Evolutionary conservation across 2,888 invertebrate genomes (phyloP).

Genomic region (Ormyrus thymus): DNA sequence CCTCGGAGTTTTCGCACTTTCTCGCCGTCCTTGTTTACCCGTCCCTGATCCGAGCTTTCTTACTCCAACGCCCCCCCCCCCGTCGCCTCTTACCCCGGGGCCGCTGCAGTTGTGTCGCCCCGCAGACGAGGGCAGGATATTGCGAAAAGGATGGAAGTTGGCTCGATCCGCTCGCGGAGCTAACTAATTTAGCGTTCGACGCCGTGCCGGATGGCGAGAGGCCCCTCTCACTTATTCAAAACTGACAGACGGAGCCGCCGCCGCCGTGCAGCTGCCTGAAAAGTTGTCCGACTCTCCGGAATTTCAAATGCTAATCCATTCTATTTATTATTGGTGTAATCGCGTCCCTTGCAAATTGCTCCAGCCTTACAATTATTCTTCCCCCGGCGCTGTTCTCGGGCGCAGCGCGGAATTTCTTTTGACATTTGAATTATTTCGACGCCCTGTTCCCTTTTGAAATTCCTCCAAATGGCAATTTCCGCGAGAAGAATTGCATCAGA

Average conservation of each 20-base stretch:
- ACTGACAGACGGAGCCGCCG: constrained; percentile 23
- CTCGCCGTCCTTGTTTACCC: neutral
- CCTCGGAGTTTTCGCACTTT: constrained; percentile 1
- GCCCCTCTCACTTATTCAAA: constrained; percentile 41
- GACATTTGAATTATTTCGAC: no score
- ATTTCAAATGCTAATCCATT: constrained; percentile 41
- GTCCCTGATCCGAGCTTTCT: neutral
- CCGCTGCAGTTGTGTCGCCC: neutral
- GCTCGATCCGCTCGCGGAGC: constrained; percentile 1
- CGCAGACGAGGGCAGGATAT: constrained; percentile 13
- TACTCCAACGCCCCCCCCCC: constrained; percentile 1
- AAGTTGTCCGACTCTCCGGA: constrained; percentile 28
- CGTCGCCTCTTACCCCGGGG: neutral
- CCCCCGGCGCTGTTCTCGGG: no score
- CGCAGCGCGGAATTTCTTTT: no score
- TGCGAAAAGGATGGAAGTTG: constrained; percentile 24
- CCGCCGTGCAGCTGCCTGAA: neutral
- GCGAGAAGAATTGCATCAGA: neutral
- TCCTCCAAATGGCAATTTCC: no score
- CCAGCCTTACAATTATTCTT: no score
- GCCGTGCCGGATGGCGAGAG: neutral
- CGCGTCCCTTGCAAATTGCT: constrained; percentile 4
- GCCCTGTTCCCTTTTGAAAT: no score
- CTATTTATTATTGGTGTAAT: constrained; percentile 42
- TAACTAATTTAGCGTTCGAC: constrained; percentile 46